Evolutionary conservation across 2,113 vertebrate genomes (phyloP), one percentile per base, ranked within the genome.

Genomic region (Antechinus stuartii): DNA sequence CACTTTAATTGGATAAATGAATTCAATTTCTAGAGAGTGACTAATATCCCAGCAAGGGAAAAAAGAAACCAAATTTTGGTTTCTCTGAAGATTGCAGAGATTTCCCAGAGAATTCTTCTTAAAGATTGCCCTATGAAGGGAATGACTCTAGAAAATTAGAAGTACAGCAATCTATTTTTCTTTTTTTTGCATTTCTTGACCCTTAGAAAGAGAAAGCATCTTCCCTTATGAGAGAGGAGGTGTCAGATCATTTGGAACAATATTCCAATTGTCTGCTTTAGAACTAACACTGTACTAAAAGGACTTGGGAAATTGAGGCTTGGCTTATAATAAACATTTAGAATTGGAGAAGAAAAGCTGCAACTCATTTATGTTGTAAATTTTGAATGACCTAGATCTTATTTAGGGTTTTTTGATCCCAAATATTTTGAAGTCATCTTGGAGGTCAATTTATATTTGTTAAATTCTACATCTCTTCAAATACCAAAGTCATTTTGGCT

Each of bases 1-100:
- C 47, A 49, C 6, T 90, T 50, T 50, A 93, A 57, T 84, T 27
- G 91, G n/a, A 94, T 68, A 93, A 47, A 91, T 89, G 7, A 57
- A 76, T 91, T 94, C 94, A 42, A 57, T 93, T 91, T 94, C 94
- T 96, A 5, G 90, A 91, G 92, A 91, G 92, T 92, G 56, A 57
- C 49, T 56, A 95, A 61, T 52, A 26, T 54, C 55, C 6, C 4
- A 46, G 27, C 35, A 94, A 68, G 90, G 27, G 92, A 93, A 76
- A 76, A 76, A 42, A 61, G 1, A 35, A 25, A 68, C 11, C 11
- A 68, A 61, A 68, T 3, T n/a, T n/a, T n/a, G n/a, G n/a, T n/a
- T 10, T 68, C 12, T 52, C 49, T 35, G 23, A 68, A n/a, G 11
- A 25, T 54, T 14, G 0, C 91, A 0, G 55, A 93, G 55, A 89